Evolutionary conservation across 92 coral and sea anemone species (phyloP).

Genomic region (Porites cylindrica): DNA sequence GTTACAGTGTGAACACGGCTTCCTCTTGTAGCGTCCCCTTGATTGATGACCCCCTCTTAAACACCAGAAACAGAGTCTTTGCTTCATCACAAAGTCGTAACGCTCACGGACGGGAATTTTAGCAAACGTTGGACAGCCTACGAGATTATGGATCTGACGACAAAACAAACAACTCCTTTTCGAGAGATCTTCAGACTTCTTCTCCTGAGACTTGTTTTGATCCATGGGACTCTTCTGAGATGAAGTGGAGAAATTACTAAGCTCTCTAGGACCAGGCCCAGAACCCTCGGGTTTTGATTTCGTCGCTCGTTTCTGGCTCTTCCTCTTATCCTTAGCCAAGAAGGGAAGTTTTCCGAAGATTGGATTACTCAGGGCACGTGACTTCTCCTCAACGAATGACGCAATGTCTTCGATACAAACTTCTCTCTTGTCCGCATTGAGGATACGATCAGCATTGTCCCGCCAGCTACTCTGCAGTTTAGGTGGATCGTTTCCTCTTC

Average conservation of each 20-base stretch:
- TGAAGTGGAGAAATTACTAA: not conserved
- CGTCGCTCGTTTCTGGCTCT: not conserved
- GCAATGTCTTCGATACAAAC: constrained; percentile 59
- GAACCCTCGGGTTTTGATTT: not conserved
- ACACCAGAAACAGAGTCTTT: no score
- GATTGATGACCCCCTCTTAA: no score
- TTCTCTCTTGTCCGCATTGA: constrained; percentile 38
- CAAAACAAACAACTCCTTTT: no score
- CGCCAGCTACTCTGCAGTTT: no score
- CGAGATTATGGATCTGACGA: no score
- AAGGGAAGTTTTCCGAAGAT: constrained; percentile 47
- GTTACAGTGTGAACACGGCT: no score
- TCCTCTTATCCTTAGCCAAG: not conserved
- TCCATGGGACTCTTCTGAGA: not conserved
- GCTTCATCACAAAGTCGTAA: no score
- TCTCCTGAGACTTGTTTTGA: not conserved
- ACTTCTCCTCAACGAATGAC: constrained; percentile 50
- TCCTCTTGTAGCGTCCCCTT: no score
- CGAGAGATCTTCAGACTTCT: no score
- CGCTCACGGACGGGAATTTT: no score
- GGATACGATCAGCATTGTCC: constrained; percentile 51
- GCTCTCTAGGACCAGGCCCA: not conserved
- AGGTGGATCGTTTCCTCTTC: no score
- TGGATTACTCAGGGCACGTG: constrained; percentile 47
- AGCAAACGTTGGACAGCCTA: no score